These are phyloP conservation scores for Aythya baeri DNA, from an alignment of 2,113 vertebrate genomes.

Conservation along the genomic window DNA sequence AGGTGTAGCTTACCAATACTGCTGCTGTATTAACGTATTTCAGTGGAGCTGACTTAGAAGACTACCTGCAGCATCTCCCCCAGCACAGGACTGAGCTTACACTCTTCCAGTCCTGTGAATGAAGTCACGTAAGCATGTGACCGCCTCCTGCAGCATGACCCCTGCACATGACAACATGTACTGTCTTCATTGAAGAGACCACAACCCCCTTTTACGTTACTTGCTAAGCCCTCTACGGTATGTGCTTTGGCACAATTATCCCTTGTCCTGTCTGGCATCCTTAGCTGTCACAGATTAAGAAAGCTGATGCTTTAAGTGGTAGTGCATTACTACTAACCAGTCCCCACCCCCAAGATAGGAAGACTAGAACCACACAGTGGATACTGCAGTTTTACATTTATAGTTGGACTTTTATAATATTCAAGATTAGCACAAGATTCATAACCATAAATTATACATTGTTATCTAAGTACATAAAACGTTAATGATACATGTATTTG, in stretches of 20 bases:
- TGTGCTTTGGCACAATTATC: neutral
- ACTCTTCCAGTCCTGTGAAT: neutral
- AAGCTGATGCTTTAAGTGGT: neutral
- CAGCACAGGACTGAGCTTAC: neutral
- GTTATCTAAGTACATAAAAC: constrained; percentile 81
- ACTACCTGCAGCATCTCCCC: neutral
- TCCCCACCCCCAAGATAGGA: constrained; percentile 25
- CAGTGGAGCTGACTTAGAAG: neutral
- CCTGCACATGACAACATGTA: neutral
- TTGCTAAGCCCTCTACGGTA: neutral
- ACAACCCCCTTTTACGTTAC: neutral
- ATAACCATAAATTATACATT: constrained; percentile 87
- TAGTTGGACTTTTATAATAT: constrained; percentile 82
- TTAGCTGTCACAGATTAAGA: neutral
- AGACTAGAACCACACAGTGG: constrained; percentile 78
- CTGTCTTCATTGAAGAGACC: neutral
- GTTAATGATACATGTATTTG: constrained; percentile 75
- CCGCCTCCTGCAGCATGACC: neutral
- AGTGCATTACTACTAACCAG: neutral
- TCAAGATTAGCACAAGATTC: constrained; percentile 83
- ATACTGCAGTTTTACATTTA: constrained; percentile 85
- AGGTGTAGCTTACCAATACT: neutral
- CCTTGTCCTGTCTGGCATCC: neutral
- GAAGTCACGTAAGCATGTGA: neutral
- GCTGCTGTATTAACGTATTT: neutral